phyloP scores from a whole-genome alignment of 2,113 vertebrate species.

The Heterotis niloticus region DNA sequence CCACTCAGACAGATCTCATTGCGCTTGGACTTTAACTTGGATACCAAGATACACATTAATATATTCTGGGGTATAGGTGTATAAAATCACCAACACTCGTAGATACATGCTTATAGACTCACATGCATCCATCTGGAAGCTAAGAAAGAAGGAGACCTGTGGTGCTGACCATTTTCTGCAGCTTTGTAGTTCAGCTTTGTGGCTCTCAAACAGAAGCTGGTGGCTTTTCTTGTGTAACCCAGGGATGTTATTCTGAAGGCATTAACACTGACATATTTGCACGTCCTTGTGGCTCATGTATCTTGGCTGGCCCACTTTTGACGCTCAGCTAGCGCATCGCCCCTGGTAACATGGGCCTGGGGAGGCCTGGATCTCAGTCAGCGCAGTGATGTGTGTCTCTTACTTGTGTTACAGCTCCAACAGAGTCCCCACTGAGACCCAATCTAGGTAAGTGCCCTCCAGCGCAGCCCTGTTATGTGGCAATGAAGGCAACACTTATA shows the following conservation, averaged over 20 bases:
- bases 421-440: conserved; percentile 80
- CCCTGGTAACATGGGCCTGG: not conserved
- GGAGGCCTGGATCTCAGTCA: not conserved
- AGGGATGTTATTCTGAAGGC: not conserved
- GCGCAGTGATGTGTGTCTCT: not conserved
- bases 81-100: too few species aligned
- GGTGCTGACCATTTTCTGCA: too few species aligned
- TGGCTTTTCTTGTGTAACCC: not conserved
- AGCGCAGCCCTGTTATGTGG: not conserved
- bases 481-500: too few species aligned
- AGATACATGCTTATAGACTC: not conserved
- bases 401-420: conserved; percentile 74
- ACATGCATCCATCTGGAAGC: not conserved
- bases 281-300: not conserved
- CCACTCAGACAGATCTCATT: too few species aligned
- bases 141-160: too few species aligned
- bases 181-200: not conserved
- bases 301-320: not conserved
- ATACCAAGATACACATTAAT: too few species aligned
- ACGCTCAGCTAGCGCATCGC: not conserved
- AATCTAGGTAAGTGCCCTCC: conserved; percentile 75
- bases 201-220: too few species aligned
- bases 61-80: too few species aligned
- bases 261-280: not conserved
- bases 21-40: too few species aligned